Percentiles rank a stretch among this genome's conserved stretches.
Conservation (phyloP, 2,113 vertebrate genomes). For the Grus americana region DNA sequence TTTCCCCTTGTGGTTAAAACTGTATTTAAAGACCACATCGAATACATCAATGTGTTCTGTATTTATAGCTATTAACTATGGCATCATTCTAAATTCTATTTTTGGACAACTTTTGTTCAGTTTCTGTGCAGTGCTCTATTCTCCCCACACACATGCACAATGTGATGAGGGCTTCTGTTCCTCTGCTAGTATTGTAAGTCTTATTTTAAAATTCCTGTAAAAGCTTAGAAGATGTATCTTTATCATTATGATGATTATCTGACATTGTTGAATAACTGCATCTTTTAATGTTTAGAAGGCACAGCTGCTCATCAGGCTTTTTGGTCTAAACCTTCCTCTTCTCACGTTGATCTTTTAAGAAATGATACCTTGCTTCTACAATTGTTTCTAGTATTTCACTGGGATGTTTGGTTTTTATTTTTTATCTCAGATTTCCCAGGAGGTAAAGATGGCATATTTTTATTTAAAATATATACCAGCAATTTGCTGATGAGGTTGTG, state of each 20-base stretch:
- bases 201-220: background rate
- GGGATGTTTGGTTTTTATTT: background rate
- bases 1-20: background rate
- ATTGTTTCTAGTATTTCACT: background rate
- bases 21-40: background rate
- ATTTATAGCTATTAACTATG: background rate
- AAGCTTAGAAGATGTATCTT: background rate
- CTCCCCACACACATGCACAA: background rate
- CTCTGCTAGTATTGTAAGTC: background rate
- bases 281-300: background rate
- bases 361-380: background rate
- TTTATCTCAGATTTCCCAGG: background rate
- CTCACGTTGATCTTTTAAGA: background rate
- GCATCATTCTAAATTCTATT: background rate
- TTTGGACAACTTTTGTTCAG: background rate
- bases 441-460: background rate
- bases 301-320: background rate
- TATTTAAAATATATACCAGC: background rate
- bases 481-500: background rate
- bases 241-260: background rate
- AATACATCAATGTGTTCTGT: background rate
- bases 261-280: background rate
- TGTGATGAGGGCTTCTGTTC: background rate
- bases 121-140: background rate
- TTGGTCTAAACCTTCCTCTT: background rate